Evolutionary conservation across 1,140 invertebrate genomes (phyloP), one percentile per base, ranked within the genome.

Genomic region (Panagrolaimus sp.): DNA sequence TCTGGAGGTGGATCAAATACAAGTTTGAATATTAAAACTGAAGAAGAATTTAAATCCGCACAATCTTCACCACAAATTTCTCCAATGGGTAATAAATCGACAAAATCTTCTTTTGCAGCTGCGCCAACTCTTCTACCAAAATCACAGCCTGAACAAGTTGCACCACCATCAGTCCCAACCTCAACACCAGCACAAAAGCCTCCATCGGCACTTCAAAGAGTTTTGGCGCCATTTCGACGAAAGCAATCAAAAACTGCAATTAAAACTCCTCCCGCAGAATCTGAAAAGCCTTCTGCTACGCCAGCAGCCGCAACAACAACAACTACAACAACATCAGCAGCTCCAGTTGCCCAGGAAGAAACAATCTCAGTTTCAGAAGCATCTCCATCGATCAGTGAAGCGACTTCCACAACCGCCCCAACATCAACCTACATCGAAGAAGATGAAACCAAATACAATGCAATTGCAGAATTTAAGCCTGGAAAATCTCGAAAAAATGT

Each of bases 361-460:
- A n/a, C 67, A 10, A 21, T 28, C 3, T 26, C 52, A 24, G 12
- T 28, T 1, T 58, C 52, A 14, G 12, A 14, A 12, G 7, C 48
- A 7, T n/a, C 48, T 15, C 48, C 48, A 0, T 21, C 15, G n/a
- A 66, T n/a, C 21, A 26, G 26, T n/a, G 44, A 67, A 48, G 38
- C 67, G 24, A 38, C 67, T 17, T 28, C 21, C 14, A 66, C 67
- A 12, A 38, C 55, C 1, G 52, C 55, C 24, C 43, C 24, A 24
- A 47, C 21, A 43, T 43, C 71, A 14, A 71, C 12, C 43, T 72
- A 24, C n/a, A 38, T 32, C 15, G 15, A 24, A 38, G 63, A 68
- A 26, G 75, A 76, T 46, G 75, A 76, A 43, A 69, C 52, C 26
- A 77, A 76, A 43, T 76, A 78, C 62, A 76, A 76, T 68, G 74